phyloP scores from a whole-genome alignment of 2,113 vertebrate genomes.

The Cranoglanis bouderius region DNA sequence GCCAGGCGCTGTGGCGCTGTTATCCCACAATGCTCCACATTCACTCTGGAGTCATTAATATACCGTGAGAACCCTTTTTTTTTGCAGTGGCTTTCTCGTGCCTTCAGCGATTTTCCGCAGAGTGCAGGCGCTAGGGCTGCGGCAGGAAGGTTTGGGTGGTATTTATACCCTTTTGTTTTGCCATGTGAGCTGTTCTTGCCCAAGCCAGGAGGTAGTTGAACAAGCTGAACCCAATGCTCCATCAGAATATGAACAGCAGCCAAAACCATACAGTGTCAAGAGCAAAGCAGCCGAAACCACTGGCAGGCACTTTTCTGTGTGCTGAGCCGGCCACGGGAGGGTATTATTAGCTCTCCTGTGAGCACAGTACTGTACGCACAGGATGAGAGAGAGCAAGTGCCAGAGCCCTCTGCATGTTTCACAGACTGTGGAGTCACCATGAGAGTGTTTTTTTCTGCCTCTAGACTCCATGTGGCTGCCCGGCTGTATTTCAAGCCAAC shows the following conservation, averaged over 20 bases:
- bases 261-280: conserved; percentile 65
- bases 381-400: conserved; percentile 43
- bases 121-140: conserved; percentile 50
- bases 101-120: conserved; percentile 67
- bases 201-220: conserved; percentile 63
- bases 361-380: conserved; percentile 51
- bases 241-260: conserved; percentile 57
- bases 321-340: conserved; percentile 53
- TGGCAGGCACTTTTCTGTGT: conserved; percentile 54
- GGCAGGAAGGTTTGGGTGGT: conserved; percentile 56
- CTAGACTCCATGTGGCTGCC: conserved; percentile 49
- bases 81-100: conserved; percentile 64
- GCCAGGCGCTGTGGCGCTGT: conserved; percentile 37
- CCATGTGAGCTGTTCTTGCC: conserved; percentile 57
- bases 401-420: conserved; percentile 47
- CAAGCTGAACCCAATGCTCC: conserved; percentile 60
- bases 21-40: conserved; percentile 53
- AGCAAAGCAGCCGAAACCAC: conserved; percentile 55
- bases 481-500: conserved; percentile 43
- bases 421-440: conserved; percentile 57
- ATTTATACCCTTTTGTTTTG: conserved; percentile 65
- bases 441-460: conserved; percentile 51
- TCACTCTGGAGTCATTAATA: conserved; percentile 60
- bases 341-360: conserved; percentile 59
- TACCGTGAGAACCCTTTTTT: conserved; percentile 65